Percentiles rank a stretch among this genome's conserved stretches.
phyloP scores from a whole-genome alignment of 2,888 invertebrate genomes.

The Icerya purchasi region DNA sequence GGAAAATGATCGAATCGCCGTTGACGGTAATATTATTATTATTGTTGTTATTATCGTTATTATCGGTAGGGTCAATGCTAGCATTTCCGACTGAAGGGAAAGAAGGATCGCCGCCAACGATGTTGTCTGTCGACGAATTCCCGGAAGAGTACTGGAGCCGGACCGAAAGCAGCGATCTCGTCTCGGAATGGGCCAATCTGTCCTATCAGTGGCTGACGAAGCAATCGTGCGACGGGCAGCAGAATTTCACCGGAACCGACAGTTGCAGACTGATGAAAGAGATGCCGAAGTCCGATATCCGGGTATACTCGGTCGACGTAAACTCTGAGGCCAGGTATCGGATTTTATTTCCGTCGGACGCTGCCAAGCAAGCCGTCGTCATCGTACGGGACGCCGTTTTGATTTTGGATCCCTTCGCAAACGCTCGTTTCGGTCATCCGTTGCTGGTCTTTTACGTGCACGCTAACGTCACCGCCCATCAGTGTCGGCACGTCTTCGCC shows the following conservation, averaged over 20 bases:
- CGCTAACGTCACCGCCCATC: conserved; percentile 15
- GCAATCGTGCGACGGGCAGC: conserved; percentile 1
- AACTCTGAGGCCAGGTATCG: not conserved
- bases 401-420: conserved; percentile 28
- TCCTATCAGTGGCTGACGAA: conserved; percentile 3
- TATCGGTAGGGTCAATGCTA: too few species aligned
- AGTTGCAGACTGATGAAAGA: not conserved
- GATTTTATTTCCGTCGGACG: conserved; percentile 17
- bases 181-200: conserved; percentile 2
- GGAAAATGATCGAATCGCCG: too few species aligned
- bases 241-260: not conserved
- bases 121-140: too few species aligned
- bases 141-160: not conserved
- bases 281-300: not conserved
- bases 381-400: conserved; percentile 19
- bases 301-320: not conserved
- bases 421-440: conserved; percentile 30
- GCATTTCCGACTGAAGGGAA: too few species aligned
- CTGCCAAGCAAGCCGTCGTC: conserved; percentile 13
- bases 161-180: not conserved
- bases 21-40: too few species aligned
- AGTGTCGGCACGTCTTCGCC: too few species aligned
- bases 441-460: conserved; percentile 29
- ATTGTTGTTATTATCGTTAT: too few species aligned
- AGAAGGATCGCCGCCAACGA: too few species aligned